Evolutionary conservation across 2,797 vertebrate genomes (phyloP), one percentile per base, ranked within the genome.

Genomic region (Rhinella marina): DNA sequence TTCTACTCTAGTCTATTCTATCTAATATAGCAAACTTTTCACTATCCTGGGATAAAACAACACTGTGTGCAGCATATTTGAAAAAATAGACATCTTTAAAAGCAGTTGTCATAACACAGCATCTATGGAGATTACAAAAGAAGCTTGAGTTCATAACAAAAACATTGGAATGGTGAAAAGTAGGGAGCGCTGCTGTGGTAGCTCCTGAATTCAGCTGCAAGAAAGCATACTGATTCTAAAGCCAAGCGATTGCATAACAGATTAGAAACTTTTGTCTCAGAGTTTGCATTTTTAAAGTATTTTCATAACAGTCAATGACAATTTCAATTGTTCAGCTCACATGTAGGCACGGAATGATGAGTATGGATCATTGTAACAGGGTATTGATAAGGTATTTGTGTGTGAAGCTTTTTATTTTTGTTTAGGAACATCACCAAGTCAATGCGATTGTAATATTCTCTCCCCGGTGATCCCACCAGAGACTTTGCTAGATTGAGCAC

Each of bases 401-500:
- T 89, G 80, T 66, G 70, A 77, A 86, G 88, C 62, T 89, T 84
- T 75, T 79, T 86, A 62, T 87, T 83, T 88, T 83, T 68, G 79
- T 89, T 89, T 86, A 70, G 88, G 92, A 92, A 89, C 90, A 93
- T 94, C 92, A 91, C 91, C 87, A 91, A 94, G 93, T 93, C 94
- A 93, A 90, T 91, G 64, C 91, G 93, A 94, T 93, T 95, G 93
- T 92, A 92, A 94, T 93, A 92, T 92, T 92, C 92, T 92, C 88
- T 89, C 91, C 92, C 89, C 88, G 87, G 89, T 94, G 93, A 93
- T 95, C 92, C 89, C 92, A 90, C 92, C 92, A 93, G 94, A 96
- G 93, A 93, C 93, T 90, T 91, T 93, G 93, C 93, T 94, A 95
- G 94, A 95, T 95, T 95, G 93, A 94, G 93, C 95, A 93, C 94